phyloP scores from a whole-genome alignment of 2,888 invertebrate genomes.

The Watsonalla binaria region DNA sequence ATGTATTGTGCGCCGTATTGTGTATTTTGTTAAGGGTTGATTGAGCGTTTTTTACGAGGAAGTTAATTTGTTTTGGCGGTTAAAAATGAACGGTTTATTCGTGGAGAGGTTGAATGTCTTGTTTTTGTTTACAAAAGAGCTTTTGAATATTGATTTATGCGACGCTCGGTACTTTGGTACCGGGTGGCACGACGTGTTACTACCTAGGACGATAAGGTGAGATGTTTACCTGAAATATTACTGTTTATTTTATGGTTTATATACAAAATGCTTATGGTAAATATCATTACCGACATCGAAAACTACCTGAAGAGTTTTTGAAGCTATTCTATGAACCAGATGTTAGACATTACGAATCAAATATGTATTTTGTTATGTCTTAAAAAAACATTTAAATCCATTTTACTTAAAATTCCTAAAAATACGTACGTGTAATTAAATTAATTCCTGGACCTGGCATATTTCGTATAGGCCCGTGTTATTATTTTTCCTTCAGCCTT shows the following conservation, averaged over 20 bases:
- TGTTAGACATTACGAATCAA: too few species aligned
- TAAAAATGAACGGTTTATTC: constrained; percentile 21
- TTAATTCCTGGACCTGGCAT: too few species aligned
- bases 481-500: too few species aligned
- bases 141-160: constrained; percentile 33
- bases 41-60: constrained; percentile 17
- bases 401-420: too few species aligned
- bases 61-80: constrained; percentile 35
- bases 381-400: too few species aligned
- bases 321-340: too few species aligned
- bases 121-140: constrained; percentile 57
- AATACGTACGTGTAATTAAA: too few species aligned
- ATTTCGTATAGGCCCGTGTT: too few species aligned
- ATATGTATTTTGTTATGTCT: too few species aligned
- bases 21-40: constrained; percentile 22
- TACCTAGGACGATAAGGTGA: constrained; percentile 4
- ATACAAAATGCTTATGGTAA: not conserved
- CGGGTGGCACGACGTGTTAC: constrained; percentile 40
- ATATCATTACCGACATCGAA: not conserved
- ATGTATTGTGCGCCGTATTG: constrained; percentile 6
- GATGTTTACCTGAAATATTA: not conserved
- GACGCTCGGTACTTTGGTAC: constrained; percentile 13
- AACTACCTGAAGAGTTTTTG: not conserved
- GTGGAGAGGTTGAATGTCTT: constrained; percentile 51
- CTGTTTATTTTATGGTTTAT: too few species aligned